Evolutionary conservation across 1,140 invertebrate genomes (phyloP).

Genomic region (Hypothenemus hampei): DNA sequence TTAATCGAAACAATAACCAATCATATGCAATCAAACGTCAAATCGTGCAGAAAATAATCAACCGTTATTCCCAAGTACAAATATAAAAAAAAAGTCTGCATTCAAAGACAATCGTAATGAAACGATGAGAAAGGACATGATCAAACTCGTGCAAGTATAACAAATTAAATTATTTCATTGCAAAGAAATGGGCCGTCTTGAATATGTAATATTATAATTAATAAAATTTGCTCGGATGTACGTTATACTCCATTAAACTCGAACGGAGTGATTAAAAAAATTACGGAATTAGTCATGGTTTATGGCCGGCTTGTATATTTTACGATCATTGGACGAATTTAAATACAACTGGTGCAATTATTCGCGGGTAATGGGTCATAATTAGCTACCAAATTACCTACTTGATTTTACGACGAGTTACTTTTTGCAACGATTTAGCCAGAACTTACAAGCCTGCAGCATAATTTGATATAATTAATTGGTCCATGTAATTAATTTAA

Average conservation of each 20-base stretch:
- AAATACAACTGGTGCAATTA: conserved; percentile 10
- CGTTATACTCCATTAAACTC: neutral
- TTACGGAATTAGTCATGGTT: conserved; percentile 10
- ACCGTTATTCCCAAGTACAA: conserved; percentile 15
- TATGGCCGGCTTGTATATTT: conserved; percentile 3
- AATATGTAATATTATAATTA: conserved; percentile 4
- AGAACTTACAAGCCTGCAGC: no score
- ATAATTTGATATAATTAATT: no score
- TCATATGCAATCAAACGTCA: conserved; percentile 15
- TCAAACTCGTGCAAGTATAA: no score
- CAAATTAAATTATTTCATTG: no score
- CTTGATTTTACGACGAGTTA: no score
- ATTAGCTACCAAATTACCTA: no score
- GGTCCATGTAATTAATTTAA: no score
- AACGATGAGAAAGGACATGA: no score
- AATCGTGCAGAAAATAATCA: conserved; percentile 17
- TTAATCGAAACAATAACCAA: conserved; percentile 27
- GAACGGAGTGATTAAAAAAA: neutral
- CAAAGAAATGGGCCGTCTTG: no score
- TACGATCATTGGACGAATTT: conserved; percentile 5
- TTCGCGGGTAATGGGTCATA: neutral
- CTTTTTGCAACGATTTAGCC: no score
- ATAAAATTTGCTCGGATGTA: neutral
- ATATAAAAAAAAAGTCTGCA: no score
- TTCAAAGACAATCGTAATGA: no score